phyloP scores from a whole-genome alignment of 2,113 vertebrate species.

The Eretmochelys imbricata region DNA sequence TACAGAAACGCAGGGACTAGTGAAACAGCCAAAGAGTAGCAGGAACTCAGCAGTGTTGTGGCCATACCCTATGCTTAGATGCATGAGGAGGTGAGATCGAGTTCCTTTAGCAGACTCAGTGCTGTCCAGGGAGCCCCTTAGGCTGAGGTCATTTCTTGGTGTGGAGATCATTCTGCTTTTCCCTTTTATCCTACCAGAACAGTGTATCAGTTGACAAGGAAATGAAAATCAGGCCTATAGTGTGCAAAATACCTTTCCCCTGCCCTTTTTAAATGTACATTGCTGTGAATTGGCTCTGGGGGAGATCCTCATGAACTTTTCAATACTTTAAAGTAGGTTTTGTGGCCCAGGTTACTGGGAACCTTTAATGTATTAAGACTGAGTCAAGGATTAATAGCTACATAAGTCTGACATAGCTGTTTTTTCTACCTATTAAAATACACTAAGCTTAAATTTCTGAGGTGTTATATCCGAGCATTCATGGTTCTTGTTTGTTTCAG shows the following conservation, averaged over 20 bases:
- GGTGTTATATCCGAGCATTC: not conserved
- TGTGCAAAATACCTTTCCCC: not conserved
- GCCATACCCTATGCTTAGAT: not conserved
- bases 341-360: not conserved
- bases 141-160: not conserved
- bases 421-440: not conserved
- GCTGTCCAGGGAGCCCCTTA: not conserved
- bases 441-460: not conserved
- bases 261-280: not conserved
- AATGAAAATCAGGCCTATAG: not conserved
- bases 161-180: not conserved
- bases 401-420: not conserved
- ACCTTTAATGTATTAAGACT: not conserved
- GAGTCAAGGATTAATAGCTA: not conserved
- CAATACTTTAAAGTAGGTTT: not conserved
- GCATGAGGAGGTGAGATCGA: not conserved
- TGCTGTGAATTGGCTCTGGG: not conserved
- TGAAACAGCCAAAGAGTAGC: not conserved
- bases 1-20: not conserved
- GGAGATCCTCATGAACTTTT: not conserved
- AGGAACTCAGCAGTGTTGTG: not conserved
- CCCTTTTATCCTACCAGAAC: not conserved
- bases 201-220: not conserved
- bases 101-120: not conserved
- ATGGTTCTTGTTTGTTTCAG: not conserved